These are phyloP conservation scores for Stictonetta naevosa DNA, from an alignment of 2,113 vertebrate genomes.

Conservation along the genomic window DNA sequence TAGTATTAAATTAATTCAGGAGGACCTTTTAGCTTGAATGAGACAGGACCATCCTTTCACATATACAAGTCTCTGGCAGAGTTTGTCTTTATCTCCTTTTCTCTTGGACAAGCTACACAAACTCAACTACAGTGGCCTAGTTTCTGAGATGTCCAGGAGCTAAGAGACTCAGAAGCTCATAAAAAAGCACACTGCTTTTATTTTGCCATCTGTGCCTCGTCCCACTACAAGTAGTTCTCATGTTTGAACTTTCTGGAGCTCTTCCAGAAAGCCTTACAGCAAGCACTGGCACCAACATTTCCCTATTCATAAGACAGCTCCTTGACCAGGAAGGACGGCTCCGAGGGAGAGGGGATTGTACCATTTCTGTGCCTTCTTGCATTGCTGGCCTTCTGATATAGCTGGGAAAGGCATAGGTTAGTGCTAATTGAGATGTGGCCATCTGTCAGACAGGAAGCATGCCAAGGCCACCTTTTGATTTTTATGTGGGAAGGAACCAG, in stretches of 20 bases:
- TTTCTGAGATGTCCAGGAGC: background rate
- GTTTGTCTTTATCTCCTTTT: background rate
- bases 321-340: background rate
- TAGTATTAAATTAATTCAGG: background rate
- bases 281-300: background rate
- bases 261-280: background rate
- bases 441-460: constrained; percentile 33
- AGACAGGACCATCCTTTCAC: background rate
- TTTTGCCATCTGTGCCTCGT: constrained; percentile 12
- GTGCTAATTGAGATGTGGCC: constrained; percentile 23
- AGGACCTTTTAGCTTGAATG: background rate
- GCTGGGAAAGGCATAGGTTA: background rate
- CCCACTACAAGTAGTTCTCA: background rate
- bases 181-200: background rate
- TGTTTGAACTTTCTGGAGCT: background rate
- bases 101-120: background rate
- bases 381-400: background rate
- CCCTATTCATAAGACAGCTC: background rate
- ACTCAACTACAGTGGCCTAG: background rate
- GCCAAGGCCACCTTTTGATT: background rate
- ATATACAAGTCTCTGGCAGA: background rate
- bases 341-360: background rate
- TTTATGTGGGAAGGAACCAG: background rate
- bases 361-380: background rate
- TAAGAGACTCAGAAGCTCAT: background rate